Percentiles rank a stretch among this genome's conserved stretches.
Conservation (phyloP, 2,888 invertebrate genomes). For the Pristionchus fissidentatus region DNA sequence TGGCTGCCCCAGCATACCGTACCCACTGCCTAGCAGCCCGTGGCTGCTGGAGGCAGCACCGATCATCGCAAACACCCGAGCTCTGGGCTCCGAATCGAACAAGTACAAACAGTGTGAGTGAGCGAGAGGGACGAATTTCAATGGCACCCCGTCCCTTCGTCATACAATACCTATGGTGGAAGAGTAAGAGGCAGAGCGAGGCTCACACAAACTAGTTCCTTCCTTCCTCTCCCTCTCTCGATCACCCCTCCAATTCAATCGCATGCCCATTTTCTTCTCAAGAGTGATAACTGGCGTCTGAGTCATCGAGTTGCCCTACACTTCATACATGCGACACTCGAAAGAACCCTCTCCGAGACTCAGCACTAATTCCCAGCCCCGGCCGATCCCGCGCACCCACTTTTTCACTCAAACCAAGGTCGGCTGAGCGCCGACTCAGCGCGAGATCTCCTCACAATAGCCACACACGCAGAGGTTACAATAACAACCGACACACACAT, state of each 20-base stretch:
- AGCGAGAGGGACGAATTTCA: conserved; percentile 25
- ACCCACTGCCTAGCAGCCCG: background rate
- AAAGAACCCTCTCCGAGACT: background rate
- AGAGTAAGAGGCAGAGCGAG: conserved; percentile 37
- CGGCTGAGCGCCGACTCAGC: background rate
- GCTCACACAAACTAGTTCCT: conserved; percentile 46
- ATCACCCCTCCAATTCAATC: background rate
- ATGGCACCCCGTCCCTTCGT: conserved; percentile 34
- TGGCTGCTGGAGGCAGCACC: background rate
- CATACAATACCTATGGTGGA: conserved; percentile 40
- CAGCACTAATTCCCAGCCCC: conserved; percentile 16
- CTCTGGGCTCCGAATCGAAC: conserved; percentile 27
- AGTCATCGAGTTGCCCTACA: background rate
- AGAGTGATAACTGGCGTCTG: background rate
- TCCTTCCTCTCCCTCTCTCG: conserved; percentile 6
- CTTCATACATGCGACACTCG: background rate
- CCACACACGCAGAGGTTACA: background rate
- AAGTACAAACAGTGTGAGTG: conserved; percentile 32
- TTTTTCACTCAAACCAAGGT: background rate
- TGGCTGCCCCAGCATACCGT: background rate
- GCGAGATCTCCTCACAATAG: background rate
- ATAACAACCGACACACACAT: background rate
- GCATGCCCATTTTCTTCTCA: background rate
- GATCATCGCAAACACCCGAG: conserved; percentile 37
- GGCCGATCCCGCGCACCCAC: too few species aligned